Evolutionary conservation across 1,140 invertebrate genomes (phyloP), one percentile per base, ranked within the genome.

Genomic region (Drosophila takahashii): DNA sequence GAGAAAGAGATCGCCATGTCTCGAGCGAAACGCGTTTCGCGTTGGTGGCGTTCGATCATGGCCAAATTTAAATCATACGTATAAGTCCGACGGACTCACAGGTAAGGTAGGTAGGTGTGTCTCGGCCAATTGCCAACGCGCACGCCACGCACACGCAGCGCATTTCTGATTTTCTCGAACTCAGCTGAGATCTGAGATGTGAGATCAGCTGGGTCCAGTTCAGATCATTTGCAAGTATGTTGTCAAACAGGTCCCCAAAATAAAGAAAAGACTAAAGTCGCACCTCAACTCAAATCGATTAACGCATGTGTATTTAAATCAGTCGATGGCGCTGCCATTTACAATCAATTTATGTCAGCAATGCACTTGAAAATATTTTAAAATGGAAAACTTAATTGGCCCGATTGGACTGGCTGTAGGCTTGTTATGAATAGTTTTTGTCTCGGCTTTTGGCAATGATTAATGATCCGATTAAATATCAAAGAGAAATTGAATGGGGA

Each of bases 21-120:
- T 50, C 27, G 56, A 45, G 62, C 45, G 36, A 51, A 58, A 44
- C 54, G 45, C 62, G 42, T 60, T 60, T 61, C 42, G 60, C 56
- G 77, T 84, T 54, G 74, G 73, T 64, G 74, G 73, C 60, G 67
- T 71, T 65, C 75, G 84, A 86, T 86, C 83, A 86, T 86, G 83
- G 83, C 83, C 83, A 86, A 86, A 89, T 83, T 79, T 81, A 76
- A 62, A 51, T 48, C 50, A 48, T 47, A 34, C 45, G 41, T 41
- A 50, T 39, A 27, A n/a, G 45, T 48, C 45, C 13, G 37, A 45
- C 42, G 47, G 52, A 44, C 22, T 13, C 41, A 29, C 64, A 64
- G 74, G 69, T 64, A 78, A 36, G 77, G 29, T 8, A 44, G 41
- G 81, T 85, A 84, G 86, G 83, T 87, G 81, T 67, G 67, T 83